phyloP scores from a whole-genome alignment of 1,140 invertebrate species.

The Pseudomyrmex cubaensis region DNA sequence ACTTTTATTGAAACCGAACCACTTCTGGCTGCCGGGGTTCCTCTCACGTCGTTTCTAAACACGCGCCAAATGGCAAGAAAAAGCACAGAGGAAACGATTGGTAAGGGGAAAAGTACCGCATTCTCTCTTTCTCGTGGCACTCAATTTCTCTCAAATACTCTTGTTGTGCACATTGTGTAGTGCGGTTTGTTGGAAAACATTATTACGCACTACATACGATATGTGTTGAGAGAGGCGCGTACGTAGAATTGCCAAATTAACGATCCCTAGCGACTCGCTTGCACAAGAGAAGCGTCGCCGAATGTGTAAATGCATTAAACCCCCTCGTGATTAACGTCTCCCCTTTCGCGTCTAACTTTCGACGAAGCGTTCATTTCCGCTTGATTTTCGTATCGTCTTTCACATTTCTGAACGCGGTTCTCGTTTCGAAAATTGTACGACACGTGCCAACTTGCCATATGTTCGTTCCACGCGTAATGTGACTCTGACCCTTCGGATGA shows the following conservation, averaged over 20 bases:
- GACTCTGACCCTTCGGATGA: not conserved
- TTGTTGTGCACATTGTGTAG: not conserved
- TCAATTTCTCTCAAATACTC: conserved; percentile 9
- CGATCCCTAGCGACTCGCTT: not conserved
- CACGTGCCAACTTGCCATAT: conserved; percentile 68
- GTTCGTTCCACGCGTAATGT: conserved; percentile 51
- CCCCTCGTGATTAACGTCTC: conserved; percentile 26
- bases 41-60: conserved; percentile 54
- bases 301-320: conserved; percentile 15
- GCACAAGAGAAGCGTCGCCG: not conserved
- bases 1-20: conserved; percentile 59
- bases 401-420: conserved; percentile 24
- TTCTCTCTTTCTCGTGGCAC: conserved; percentile 19
- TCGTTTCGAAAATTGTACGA: conserved; percentile 56
- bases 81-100: not conserved
- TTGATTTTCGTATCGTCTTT: conserved; percentile 35
- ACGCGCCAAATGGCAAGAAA: conserved; percentile 25
- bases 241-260: not conserved
- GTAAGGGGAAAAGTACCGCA: not conserved
- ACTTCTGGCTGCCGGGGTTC: conserved; percentile 2
- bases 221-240: not conserved
- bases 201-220: conserved; percentile 19
- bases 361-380: conserved; percentile 41
- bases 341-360: conserved; percentile 29
- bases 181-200: not conserved